Base-by-base conservation (phyloP, 1,140 invertebrate species). In the Marisa cornuarietis region DNA sequence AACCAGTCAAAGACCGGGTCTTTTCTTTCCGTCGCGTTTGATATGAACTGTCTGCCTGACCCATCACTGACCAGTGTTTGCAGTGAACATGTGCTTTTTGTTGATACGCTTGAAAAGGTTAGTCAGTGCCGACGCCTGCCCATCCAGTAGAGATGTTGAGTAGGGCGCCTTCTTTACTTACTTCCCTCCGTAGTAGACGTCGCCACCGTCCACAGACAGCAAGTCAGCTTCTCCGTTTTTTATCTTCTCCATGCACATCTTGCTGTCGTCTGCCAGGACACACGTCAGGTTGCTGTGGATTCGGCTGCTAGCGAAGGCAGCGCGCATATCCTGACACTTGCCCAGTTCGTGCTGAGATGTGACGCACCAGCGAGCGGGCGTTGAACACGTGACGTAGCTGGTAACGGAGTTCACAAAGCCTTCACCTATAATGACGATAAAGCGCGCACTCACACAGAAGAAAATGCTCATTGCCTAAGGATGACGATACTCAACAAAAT, bases 261-360 rank as follows among this genome's bases (percentile, higher is more conserved):
- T 94, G 73, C 96, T 14, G 71, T 72, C 77, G 24, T 31, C 61
- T 4, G 63, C 79, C 11, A 20, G 49, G 14, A 83, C 76, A 76
- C 82, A 83, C 10, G 63, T 52, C 63, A 83, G 42, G 26, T 71
- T 14, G 72, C 68, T 72, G 24, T 80, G 54, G 66, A 68, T 63
- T 51, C 71, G 74, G 73, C 75, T 73, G 5, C 77, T 51, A 6
- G 52, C 52, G 20, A 88, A 85, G 84, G 91, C 87, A 90, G 96
- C 95, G 92, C 93, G 95, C 96, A 98, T 97, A 91, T 96, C 95
- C 24, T 95, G 88, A 88, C 97, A 99, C 91, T 99, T 99, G 66
- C 95, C 94, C 89, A 95, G 92, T 91, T 98, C 97, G 0, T 93
- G 92, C 72, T 96, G 94, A 0, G 96, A 97, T 1, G 96, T 96